Evolutionary conservation across 1,140 invertebrate genomes (phyloP), one percentile per base, ranked within the genome.

Genomic region (Leptonema lineaticorne): DNA sequence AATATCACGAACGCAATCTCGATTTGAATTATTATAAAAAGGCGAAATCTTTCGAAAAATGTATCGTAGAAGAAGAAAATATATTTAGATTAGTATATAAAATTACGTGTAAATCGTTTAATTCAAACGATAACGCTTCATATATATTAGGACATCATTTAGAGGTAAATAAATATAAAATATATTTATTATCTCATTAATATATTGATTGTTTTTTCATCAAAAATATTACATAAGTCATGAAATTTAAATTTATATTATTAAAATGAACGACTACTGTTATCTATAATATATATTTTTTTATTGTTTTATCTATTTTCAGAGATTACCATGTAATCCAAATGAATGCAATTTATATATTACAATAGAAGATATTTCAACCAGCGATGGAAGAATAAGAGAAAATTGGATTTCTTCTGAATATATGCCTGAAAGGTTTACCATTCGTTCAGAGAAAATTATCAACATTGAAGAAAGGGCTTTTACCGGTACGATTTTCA

Each of bases 401-500:
- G 9, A 48, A 48, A 22, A 22, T 14, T 64, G 62, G 62, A 27
- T 64, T 11, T 1, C 50, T n/a, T 50, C 62, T 1, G 8, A 6
- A 4, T 14, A 16, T 20, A 33, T 28, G 3, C 9, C 2, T 14
- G 24, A 22, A 30, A 14, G 16, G 1, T 9, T 59, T 14, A 33
- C 8, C 20, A 59, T 59, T 14, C 9, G 3, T 7, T 59, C 57
- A 1, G 33, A 27, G 16, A 29, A 28, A 1, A 59, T 71, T 11
- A 20, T 33, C 22, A 14, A 50, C 18, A 64, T 72, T 26, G 56
- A 65, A 5, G 18, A 68, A 0, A 28, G 46, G 14, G 68, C 68
- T 1, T 73, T 73, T 26, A 18, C 22, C 1, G 59, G 29, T 6
- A 0, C 18, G 7, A 20, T 28, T n/a, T 73, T 73, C 37, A 60